phyloP scores from a whole-genome alignment of 2,888 invertebrate genomes.

The Macrosiphum euphorbiae region DNA sequence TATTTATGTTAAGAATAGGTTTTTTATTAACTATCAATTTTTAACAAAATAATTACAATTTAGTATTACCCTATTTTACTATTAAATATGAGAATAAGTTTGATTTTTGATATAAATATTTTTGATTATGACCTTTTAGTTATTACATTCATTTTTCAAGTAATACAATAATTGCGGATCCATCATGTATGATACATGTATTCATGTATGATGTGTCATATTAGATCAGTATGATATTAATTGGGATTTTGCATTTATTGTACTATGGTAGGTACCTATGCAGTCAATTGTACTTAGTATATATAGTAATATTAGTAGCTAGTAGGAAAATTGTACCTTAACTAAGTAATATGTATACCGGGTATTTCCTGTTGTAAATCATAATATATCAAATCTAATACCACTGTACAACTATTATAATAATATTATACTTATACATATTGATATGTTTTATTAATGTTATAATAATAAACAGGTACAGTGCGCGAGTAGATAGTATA shows the following conservation, averaged over 20 bases:
- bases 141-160: background rate
- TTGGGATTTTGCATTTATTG: background rate
- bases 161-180: background rate
- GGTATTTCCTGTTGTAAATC: too few relatives aligned
- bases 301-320: too few relatives aligned
- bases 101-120: background rate
- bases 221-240: background rate
- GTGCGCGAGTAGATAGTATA: too few relatives aligned
- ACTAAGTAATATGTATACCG: too few relatives aligned
- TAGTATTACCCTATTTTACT: too few relatives aligned
- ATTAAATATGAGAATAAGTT: background rate
- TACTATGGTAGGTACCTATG: background rate
- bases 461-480: too few relatives aligned
- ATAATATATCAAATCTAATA: too few relatives aligned
- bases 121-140: background rate
- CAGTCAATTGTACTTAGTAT: too few relatives aligned
- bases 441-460: too few relatives aligned
- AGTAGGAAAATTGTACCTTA: too few relatives aligned
- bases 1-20: background rate
- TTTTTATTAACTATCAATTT: background rate
- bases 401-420: too few relatives aligned
- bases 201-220: background rate
- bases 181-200: background rate
- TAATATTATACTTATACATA: too few relatives aligned
- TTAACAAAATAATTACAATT: background rate